Percentiles rank a stretch among this genome's conserved stretches.
Evolutionary conservation across 2,888 invertebrate genomes (phyloP).

Genomic region (Drosophila putrida): DNA sequence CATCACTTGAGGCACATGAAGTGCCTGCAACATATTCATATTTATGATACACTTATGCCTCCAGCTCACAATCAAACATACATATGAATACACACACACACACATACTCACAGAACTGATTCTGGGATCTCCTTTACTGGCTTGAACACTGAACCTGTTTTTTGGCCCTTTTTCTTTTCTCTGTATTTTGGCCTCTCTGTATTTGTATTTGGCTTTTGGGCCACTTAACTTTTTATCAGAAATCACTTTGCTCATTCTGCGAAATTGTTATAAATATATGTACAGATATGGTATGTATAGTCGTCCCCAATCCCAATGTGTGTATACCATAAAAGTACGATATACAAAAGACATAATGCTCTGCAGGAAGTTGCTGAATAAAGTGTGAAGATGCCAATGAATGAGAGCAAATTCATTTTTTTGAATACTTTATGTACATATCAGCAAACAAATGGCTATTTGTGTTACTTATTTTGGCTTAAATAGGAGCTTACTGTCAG

Average conservation of each 20-base stretch:
- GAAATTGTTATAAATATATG: constrained; percentile 64
- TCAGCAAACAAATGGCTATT: neutral
- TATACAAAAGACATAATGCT: constrained; percentile 3
- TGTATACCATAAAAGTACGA: neutral
- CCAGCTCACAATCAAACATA: constrained; percentile 23
- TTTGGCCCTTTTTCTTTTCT: constrained; percentile 36
- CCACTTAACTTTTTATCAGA: constrained; percentile 79
- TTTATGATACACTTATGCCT: constrained; percentile 65
- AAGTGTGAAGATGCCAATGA: constrained; percentile 21
- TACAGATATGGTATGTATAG: constrained; percentile 8
- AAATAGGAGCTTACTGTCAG: constrained; percentile 17
- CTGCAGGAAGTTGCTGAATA: constrained; percentile 27
- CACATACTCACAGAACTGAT: neutral
- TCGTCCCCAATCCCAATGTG: neutral
- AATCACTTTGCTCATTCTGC: constrained; percentile 74
- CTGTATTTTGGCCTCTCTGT: constrained; percentile 38
- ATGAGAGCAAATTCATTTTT: constrained; percentile 18
- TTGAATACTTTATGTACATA: constrained; percentile 1
- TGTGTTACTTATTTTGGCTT: constrained; percentile 19
- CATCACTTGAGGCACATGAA: constrained; percentile 38
- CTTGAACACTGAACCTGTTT: constrained; percentile 62
- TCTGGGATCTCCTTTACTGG: constrained; percentile 29
- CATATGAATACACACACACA: neutral
- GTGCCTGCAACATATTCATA: constrained; percentile 70
- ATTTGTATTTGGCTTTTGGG: constrained; percentile 63